Base-by-base conservation (phyloP, 2,797 vertebrate species). In the Podarcis lilfordi region DNA sequence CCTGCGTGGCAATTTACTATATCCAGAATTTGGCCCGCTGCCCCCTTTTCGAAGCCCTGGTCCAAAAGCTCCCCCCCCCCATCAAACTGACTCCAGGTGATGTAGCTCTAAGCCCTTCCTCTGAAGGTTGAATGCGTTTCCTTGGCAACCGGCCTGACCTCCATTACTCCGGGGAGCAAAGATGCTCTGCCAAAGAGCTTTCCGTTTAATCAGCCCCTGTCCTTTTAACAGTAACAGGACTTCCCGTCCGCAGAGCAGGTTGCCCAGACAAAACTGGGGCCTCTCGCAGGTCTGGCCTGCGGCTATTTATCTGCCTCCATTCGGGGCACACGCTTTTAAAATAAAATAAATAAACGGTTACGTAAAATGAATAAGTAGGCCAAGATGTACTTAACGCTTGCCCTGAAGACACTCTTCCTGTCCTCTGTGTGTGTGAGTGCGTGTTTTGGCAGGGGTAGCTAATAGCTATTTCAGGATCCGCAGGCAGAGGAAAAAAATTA, bases 101-200 rank as follows among this genome's bases (percentile, higher is more conserved):
- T 74, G 74, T 86, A 91, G 92, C 94, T 94, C 94, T 79, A 95
- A 96, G 96, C 93, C 95, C 91, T 66, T 91, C 78, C 3, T 1
- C 93, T 92, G 93, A 96, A 95, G 94, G 93, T 94, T 94, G 92
- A 0, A 68, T 0, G 85, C 4, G 88, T 96, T 96, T 92, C 95
- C 91, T 94, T 95, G 93, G 95, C 91, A 97, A 97, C 96, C 85
- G 85, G 91, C 91, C 93, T 93, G 90, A 94, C 93, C 94, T 94
- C 93, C 90, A 91, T 87, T 95, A 94, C 95, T 92, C 93, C 93
- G 86, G 80, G 90, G 88, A 91, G 88, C 90, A 87, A 92, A 91
- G 94, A 89, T 91, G 91, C 88, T 91, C 92, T 90, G 92, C 94
- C 93, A 93, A 88, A 85, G 86, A 91, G 80, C 93, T 87, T 93